A percentile compares a stretch with the other conserved stretches of the same genome.
Conservation (phyloP, 2,888 invertebrate species). For the Cephus spinipes region DNA sequence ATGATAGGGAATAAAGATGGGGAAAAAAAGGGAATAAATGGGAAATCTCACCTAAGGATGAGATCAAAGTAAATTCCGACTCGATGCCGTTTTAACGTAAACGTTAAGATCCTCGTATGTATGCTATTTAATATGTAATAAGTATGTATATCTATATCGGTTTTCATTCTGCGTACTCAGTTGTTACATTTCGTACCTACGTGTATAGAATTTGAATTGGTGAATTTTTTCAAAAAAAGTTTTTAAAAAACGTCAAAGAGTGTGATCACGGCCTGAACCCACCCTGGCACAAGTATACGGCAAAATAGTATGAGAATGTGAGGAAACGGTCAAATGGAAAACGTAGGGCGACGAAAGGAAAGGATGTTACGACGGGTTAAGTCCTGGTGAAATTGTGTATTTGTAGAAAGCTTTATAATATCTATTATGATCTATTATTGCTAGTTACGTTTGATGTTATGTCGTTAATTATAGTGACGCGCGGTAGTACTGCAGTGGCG, state of each 20-base stretch:
- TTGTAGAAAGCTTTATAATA: slow-evolving; percentile 61
- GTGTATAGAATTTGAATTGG: slow-evolving; percentile 19
- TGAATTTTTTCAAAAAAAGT: slow-evolving; percentile 16
- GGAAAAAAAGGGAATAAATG: neutral
- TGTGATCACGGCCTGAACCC: slow-evolving; percentile 56
- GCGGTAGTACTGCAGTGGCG: slow-evolving; percentile 49
- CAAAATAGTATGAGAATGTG: slow-evolving; percentile 30
- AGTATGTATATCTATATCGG: slow-evolving; percentile 3
- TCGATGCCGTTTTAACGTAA: neutral
- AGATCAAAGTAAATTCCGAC: neutral
- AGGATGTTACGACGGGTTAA: slow-evolving; percentile 14
- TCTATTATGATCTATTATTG: slow-evolving; percentile 48
- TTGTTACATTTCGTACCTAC: slow-evolving; percentile 15
- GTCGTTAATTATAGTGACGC: slow-evolving; percentile 51
- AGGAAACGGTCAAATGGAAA: neutral
- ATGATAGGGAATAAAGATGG: slow-evolving; percentile 11
- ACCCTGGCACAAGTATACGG: slow-evolving; percentile 63
- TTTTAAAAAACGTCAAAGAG: slow-evolving; percentile 49
- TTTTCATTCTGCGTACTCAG: neutral
- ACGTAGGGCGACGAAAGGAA: neutral
- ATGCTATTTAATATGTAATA: neutral
- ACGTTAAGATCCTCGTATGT: neutral
- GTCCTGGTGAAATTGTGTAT: slow-evolving; percentile 33
- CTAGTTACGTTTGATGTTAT: slow-evolving; percentile 61
- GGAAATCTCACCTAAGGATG: neutral